Conservation (phyloP, 1,140 invertebrate genomes). For the Euborellia annulipes region DNA sequence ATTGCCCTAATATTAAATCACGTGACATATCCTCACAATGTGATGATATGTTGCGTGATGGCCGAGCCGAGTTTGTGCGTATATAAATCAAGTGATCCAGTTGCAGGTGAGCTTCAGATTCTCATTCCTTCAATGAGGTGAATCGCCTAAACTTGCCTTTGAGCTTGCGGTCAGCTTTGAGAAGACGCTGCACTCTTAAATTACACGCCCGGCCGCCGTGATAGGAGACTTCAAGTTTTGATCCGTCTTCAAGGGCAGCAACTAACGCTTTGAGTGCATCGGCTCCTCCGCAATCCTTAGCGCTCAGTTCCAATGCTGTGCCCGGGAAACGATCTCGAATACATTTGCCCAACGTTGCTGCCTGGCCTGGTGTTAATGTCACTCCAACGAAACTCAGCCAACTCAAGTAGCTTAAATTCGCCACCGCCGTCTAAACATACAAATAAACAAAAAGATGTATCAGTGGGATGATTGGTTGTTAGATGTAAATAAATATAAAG, state of each 20-base stretch:
- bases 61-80: too few relatives aligned
- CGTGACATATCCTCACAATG: too few relatives aligned
- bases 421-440: conserved; percentile 26
- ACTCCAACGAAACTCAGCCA: conserved; percentile 30
- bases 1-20: too few relatives aligned
- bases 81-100: too few relatives aligned
- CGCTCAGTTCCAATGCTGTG: conserved; percentile 26
- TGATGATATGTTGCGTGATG: too few relatives aligned
- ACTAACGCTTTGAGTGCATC: conserved; percentile 28
- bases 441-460: too few relatives aligned
- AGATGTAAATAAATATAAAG: too few relatives aligned
- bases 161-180: conserved; percentile 16
- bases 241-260: conserved; percentile 26
- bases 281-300: conserved; percentile 25
- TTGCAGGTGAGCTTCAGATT: too few relatives aligned
- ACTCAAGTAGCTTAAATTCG: conserved; percentile 27
- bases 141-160: conserved; percentile 19
- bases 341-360: conserved; percentile 26
- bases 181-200: conserved; percentile 16
- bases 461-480: too few relatives aligned
- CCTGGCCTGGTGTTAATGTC: conserved; percentile 25
- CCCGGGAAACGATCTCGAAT: conserved; percentile 28
- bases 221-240: conserved; percentile 27
- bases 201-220: conserved; percentile 26
- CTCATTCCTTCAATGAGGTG: conserved; percentile 17